phyloP scores from a whole-genome alignment of 2,113 vertebrate genomes.

The Danio rerio region GRCz12tu NC_133193.1:21062001-21062500 shows the following conservation, averaged over 20 bases:
- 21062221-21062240: conserved; percentile 35
- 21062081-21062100: conserved; percentile 49
- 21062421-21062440: no score
- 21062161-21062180: conserved; percentile 31
- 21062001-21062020: conserved; percentile 15
- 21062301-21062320: not conserved
- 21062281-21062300: conserved; percentile 3
- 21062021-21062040: conserved; percentile 36
- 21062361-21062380: no score
- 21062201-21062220: conserved; percentile 40
- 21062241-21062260: conserved; percentile 9
- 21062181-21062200: conserved; percentile 36
- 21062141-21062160: conserved; percentile 40
- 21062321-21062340: not conserved
- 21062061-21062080: conserved; percentile 34
- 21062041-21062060: conserved; percentile 44
- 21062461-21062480: no score
- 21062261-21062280: conserved; percentile 10
- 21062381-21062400: no score
- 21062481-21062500: no score
- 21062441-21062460: no score
- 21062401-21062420: no score
- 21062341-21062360: no score
- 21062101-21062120: conserved; percentile 32
- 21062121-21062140: conserved; percentile 39